These are phyloP conservation scores for Semaprochilodus insignis DNA, from an alignment of 2,797 vertebrate species.

Conservation along the genomic window DNA sequence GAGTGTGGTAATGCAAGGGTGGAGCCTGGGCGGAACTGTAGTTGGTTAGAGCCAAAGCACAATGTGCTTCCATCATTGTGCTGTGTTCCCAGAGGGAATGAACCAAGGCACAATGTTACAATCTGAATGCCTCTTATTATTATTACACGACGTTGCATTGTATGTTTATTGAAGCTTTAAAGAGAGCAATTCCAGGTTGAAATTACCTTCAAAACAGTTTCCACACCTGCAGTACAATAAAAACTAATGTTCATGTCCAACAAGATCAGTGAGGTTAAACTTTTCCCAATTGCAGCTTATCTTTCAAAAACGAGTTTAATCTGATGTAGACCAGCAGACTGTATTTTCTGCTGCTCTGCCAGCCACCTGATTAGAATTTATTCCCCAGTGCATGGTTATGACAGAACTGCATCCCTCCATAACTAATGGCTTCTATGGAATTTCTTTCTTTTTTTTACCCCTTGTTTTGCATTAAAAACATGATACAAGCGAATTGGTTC, in stretches of 20 bases:
- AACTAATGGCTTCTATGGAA: constrained; percentile 5
- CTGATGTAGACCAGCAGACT: background rate
- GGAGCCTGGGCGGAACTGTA: no score
- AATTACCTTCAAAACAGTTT: constrained; percentile 5
- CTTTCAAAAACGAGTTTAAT: background rate
- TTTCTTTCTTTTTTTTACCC: background rate
- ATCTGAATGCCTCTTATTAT: background rate
- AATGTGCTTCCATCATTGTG: background rate
- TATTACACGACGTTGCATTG: background rate
- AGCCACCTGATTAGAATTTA: constrained; percentile 16
- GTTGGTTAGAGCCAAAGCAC: background rate
- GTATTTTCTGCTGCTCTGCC: constrained; percentile 4
- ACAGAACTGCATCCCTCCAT: background rate
- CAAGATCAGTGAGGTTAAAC: background rate
- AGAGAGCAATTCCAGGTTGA: background rate
- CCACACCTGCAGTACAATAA: constrained; percentile 15
- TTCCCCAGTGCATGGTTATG: background rate
- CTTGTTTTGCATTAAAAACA: constrained; percentile 10
- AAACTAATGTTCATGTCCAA: constrained; percentile 11
- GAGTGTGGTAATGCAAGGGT: no score
- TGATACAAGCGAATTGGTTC: background rate
- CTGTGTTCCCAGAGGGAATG: background rate
- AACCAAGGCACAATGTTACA: background rate
- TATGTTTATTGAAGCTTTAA: background rate
- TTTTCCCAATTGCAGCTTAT: constrained; percentile 1